Evolutionary conservation across 2,113 vertebrate species (phyloP).

Genomic region (Lethenteron reissneri): DNA sequence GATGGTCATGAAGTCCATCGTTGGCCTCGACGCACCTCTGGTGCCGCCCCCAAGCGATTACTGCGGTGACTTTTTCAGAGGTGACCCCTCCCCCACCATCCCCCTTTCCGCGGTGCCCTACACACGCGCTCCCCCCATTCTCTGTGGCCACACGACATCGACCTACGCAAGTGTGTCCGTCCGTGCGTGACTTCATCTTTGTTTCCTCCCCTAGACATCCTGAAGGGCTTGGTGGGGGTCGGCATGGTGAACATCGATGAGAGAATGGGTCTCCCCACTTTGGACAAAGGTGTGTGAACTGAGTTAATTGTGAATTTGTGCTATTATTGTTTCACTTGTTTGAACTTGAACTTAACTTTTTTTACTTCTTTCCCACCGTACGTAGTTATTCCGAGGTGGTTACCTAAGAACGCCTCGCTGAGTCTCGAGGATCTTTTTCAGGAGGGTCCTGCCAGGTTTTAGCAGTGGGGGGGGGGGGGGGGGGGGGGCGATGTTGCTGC

Average conservation of each 20-base stretch:
- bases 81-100: conserved; percentile 17
- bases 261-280: conserved; percentile 46
- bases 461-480: too few species aligned
- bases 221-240: conserved; percentile 68
- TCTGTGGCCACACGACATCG: too few species aligned
- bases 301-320: background rate
- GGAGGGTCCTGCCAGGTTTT: too few species aligned
- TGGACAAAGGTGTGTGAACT: conserved; percentile 77
- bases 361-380: too few species aligned
- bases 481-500: too few species aligned
- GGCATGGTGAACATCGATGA: conserved; percentile 86
- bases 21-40: conserved; percentile 65
- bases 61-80: conserved; percentile 94
- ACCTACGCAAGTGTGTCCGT: too few species aligned
- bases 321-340: conserved; percentile 1
- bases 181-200: background rate
- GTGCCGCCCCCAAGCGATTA: conserved; percentile 68
- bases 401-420: too few species aligned
- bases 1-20: conserved; percentile 97
- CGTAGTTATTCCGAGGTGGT: too few species aligned
- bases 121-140: too few species aligned
- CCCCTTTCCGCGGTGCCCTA: too few species aligned
- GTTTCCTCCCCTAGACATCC: conserved; percentile 42
- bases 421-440: too few species aligned
- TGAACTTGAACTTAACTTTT: background rate